A percentile compares a stretch with the other conserved stretches of the same genome.
Conservation (phyloP, 2,888 invertebrate species). For the Ernsta delagoae region DNA sequence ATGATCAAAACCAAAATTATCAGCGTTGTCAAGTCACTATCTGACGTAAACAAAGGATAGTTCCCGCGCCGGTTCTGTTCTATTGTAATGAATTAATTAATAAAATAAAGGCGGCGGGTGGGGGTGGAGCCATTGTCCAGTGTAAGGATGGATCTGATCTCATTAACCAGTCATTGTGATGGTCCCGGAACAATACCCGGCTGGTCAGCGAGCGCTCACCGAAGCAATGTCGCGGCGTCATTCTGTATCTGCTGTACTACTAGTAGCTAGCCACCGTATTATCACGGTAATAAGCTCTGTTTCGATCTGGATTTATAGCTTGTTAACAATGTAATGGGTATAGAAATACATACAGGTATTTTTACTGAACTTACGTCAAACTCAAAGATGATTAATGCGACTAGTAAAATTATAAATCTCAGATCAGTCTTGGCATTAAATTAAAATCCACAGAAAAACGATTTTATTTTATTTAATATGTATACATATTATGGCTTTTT, state of each 20-base stretch:
- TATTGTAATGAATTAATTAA: conserved; percentile 84
- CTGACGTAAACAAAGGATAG: conserved; percentile 67
- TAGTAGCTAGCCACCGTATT: background rate
- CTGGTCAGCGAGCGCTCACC: conserved; percentile 56
- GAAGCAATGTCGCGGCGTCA: conserved; percentile 62
- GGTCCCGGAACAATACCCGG: conserved; percentile 62
- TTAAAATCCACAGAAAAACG: too few relatives aligned
- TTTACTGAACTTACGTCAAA: too few relatives aligned
- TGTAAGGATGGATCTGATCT: conserved; percentile 79
- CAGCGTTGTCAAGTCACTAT: conserved; percentile 73
- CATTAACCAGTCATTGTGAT: conserved; percentile 83
- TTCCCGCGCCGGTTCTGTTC: conserved; percentile 75
- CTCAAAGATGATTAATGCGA: too few relatives aligned
- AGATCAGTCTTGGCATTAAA: too few relatives aligned
- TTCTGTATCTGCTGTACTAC: conserved; percentile 41
- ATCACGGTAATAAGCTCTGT: background rate
- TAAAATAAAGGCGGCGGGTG: conserved; percentile 73
- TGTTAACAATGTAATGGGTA: background rate
- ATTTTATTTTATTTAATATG: too few relatives aligned
- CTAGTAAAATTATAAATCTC: too few relatives aligned
- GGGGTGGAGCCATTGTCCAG: conserved; percentile 74
- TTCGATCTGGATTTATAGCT: background rate
- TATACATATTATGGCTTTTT: too few relatives aligned
- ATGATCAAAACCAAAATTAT: conserved; percentile 47
- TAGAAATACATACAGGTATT: too few relatives aligned